Percentiles rank a stretch among this genome's conserved stretches.
Evolutionary conservation across 2,888 invertebrate species (phyloP).

Genomic region (Gnatocerus cornutus): DNA sequence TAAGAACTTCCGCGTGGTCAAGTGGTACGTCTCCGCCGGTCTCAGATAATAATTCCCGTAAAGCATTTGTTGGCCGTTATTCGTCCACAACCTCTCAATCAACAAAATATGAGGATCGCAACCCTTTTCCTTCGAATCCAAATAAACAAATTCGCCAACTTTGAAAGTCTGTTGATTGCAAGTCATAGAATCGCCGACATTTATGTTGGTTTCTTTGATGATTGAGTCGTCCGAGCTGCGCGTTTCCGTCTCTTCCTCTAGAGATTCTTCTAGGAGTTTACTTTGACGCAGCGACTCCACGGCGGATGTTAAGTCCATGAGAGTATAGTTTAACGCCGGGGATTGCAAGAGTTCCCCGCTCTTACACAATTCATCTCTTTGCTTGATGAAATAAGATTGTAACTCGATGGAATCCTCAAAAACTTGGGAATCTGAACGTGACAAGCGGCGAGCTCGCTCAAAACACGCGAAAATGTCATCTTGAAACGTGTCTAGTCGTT

Average conservation of each 20-base stretch:
- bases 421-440: slow-evolving; percentile 93
- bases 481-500: slow-evolving; percentile 95
- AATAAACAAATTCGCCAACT: slow-evolving; percentile 94
- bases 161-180: slow-evolving; percentile 85
- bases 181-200: slow-evolving; percentile 76
- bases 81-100: slow-evolving; percentile 85
- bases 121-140: slow-evolving; percentile 79
- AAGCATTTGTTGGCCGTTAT: slow-evolving; percentile 88
- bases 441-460: slow-evolving; percentile 89
- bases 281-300: slow-evolving; percentile 85
- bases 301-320: slow-evolving; percentile 82
- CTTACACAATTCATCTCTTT: slow-evolving; percentile 82
- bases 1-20: slow-evolving; percentile 94
- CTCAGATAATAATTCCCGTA: slow-evolving; percentile 94
- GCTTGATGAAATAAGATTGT: slow-evolving; percentile 91
- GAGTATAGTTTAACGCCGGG: slow-evolving; percentile 88
- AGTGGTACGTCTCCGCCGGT: slow-evolving; percentile 97
- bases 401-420: slow-evolving; percentile 97
- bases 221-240: slow-evolving; percentile 72
- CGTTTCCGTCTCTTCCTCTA: slow-evolving; percentile 83
- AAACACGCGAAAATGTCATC: slow-evolving; percentile 96
- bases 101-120: slow-evolving; percentile 81
- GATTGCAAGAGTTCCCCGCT: slow-evolving; percentile 87
- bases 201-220: slow-evolving; percentile 61
- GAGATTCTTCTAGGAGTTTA: slow-evolving; percentile 84